Conservation (phyloP, 2,113 vertebrate species). For the Forbesichthys agassizii region DNA sequence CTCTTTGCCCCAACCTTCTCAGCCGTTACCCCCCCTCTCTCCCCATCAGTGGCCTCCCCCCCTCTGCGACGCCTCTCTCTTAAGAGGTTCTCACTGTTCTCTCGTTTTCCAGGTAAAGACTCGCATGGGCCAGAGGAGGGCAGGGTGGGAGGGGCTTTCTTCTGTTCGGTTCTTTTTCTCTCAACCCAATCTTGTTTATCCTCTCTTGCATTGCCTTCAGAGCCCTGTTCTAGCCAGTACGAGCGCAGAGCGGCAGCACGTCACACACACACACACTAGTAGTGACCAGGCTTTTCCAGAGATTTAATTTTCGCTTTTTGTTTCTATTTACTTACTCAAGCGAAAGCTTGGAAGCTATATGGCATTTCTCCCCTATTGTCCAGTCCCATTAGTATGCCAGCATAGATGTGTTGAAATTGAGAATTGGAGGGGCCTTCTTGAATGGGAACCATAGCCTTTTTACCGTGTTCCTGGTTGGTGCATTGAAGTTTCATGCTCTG, state of each 20-base stretch:
- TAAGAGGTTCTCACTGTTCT: conserved; percentile 84
- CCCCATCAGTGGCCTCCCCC: conserved; percentile 75
- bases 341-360: not conserved
- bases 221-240: conserved; percentile 64
- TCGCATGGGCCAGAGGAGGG: conserved; percentile 38
- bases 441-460: not conserved
- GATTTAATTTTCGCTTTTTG: not conserved
- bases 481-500: not conserved
- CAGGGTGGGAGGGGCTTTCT: not conserved
- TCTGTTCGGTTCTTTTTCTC: conserved; percentile 7
- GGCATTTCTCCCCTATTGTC: not conserved
- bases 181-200: conserved; percentile 5
- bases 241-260: not conserved
- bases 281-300: not conserved
- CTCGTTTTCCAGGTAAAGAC: conserved; percentile 85
- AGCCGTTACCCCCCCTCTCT: conserved; percentile 76
- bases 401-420: not conserved
- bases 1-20: conserved; percentile 44
- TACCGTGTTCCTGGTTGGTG: not conserved
- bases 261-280: not conserved
- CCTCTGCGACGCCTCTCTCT: conserved; percentile 78
- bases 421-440: not conserved
- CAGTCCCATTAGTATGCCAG: no score
- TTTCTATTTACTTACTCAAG: not conserved
- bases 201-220: conserved; percentile 28